Base-by-base conservation (phyloP, 2,797 vertebrate genomes). In the Vultur gryphus region DNA sequence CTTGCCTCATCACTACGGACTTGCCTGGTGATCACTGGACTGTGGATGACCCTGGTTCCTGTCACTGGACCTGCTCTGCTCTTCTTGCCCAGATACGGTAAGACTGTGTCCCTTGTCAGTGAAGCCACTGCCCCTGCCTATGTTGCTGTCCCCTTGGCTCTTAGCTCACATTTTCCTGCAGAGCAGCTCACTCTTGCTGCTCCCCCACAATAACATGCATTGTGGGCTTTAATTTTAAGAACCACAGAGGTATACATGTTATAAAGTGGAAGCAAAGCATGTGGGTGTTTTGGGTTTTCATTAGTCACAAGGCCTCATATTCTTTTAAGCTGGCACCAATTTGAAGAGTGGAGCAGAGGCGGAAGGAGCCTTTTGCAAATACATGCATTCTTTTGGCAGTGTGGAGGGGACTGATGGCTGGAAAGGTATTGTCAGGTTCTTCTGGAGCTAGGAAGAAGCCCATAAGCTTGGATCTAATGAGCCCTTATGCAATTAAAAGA, bases 141-240 rank as follows among this genome's bases (percentile, higher is more conserved):
- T 35, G 14, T 72, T 21, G 41, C 16, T 85, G 24, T 79, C 26
- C 57, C 24, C 28, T 67, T 71, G 37, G 44, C 28, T 75, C 72
- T 66, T 44, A 83, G 43, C 19, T 73, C 41, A 51, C 1, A 0
- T 77, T 59, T 73, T 80, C 39, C 48, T 90, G 55, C 43, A 73
- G 35, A 83, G 28, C 24, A 77, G 39, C 52, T 84, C n/a, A 24
- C 35, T 59, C 43, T 57, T 70, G 64, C 29, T 77, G 64, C 33
- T 90, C 4, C 13, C 7, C 1, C 2, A 7, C 33, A 66, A 13
- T 0, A 2, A 84, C 19, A 1, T 57, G 59, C 8, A 19, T 20
- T 41, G 33, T 41, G 51, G 44, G 5, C 35, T 94, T 91, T 62
- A 39, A 70, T 52, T 70, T 65, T 73, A 86, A 88, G 79, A 96